A percentile compares a stretch with the other conserved stretches of the same genome.
phyloP scores from a whole-genome alignment of 2,113 vertebrate genomes.

The Pangasianodon hypophthalmus region DNA sequence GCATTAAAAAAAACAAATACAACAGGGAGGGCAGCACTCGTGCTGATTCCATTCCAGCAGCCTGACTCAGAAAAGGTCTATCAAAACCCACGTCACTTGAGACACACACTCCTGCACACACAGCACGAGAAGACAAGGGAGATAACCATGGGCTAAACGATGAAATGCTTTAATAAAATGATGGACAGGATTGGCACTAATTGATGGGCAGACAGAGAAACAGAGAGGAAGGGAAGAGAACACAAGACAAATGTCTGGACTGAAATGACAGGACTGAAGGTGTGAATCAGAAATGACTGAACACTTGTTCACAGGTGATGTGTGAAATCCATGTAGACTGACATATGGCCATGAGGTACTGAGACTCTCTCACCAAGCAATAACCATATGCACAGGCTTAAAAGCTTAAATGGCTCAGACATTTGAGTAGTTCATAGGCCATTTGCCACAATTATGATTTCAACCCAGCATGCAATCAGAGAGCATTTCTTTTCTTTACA shows the following conservation, averaged over 20 bases:
- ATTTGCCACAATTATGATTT: slow-evolving; percentile 23
- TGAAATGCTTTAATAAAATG: slow-evolving; percentile 42
- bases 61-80: slow-evolving; percentile 55
- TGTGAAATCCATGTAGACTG: slow-evolving; percentile 7
- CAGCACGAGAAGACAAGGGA: background rate
- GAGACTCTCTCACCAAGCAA: background rate
- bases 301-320: background rate
- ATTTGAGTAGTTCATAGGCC: slow-evolving; percentile 15
- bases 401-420: background rate
- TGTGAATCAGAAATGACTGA: slow-evolving; percentile 16
- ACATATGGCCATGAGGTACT: slow-evolving; percentile 19
- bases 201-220: slow-evolving; percentile 1
- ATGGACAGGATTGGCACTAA: slow-evolving; percentile 2
- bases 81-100: slow-evolving; percentile 48
- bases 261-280: background rate
- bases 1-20: slow-evolving; percentile 9
- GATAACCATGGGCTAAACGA: slow-evolving; percentile 43
- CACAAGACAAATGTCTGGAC: background rate
- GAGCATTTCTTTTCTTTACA: background rate
- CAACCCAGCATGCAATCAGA: background rate
- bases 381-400: slow-evolving; percentile 12
- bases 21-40: slow-evolving; percentile 45
- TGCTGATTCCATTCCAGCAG: slow-evolving; percentile 51
- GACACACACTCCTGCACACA: slow-evolving; percentile 11
- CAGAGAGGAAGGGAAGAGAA: background rate